Conservation (phyloP, 2,888 invertebrate genomes). For the Dasysyrphus albostriatus region DNA sequence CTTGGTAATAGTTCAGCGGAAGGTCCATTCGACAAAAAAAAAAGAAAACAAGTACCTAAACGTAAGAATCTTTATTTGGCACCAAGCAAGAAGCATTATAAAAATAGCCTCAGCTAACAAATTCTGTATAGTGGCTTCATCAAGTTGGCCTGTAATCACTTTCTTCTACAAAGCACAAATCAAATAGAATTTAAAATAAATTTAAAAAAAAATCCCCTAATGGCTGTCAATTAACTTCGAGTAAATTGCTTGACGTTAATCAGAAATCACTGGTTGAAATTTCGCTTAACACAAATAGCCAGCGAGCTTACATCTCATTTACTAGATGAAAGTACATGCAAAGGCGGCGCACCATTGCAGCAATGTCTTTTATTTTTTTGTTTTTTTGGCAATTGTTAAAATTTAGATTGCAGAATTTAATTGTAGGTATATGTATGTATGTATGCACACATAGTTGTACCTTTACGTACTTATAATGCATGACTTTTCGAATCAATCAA, state of each 20-base stretch:
- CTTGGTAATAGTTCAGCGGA: neutral
- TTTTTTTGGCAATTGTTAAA: constrained; percentile 48
- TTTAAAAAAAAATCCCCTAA: neutral
- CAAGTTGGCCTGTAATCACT: neutral
- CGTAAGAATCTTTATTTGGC: constrained; percentile 12
- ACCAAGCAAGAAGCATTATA: neutral
- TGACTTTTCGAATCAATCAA: constrained; percentile 61
- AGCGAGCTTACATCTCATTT: constrained; percentile 74
- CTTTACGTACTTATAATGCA: constrained; percentile 5
- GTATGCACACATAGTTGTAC: no score
- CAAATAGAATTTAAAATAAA: constrained; percentile 1
- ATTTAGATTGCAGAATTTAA: constrained; percentile 56
- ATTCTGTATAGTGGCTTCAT: neutral
- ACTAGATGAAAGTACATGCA: constrained; percentile 51
- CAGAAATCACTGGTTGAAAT: constrained; percentile 51
- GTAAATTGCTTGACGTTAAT: constrained; percentile 40
- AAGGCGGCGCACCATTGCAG: constrained; percentile 49
- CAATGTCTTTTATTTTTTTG: neutral
- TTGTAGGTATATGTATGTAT: no score
- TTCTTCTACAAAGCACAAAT: constrained; percentile 17
- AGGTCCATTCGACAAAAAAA: constrained; percentile 26
- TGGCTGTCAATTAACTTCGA: constrained; percentile 41
- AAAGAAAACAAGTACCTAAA: neutral
- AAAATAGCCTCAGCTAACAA: neutral
- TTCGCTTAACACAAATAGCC: constrained; percentile 70